phyloP scores from a whole-genome alignment of 2,888 invertebrate genomes.

The Romanomermis culicivorax region DNA sequence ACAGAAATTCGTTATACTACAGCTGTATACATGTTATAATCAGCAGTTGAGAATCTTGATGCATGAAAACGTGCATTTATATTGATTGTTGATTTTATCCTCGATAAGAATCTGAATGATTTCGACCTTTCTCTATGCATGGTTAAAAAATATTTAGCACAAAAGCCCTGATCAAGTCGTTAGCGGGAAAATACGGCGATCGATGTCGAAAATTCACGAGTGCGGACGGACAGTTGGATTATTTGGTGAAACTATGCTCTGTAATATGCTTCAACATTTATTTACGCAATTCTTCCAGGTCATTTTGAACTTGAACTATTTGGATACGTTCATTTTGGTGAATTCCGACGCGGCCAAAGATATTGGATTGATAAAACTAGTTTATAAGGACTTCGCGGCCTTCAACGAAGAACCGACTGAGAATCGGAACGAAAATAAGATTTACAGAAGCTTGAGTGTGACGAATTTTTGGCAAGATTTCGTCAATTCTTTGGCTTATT shows the following conservation, averaged over 20 bases:
- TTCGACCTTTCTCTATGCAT: too few species aligned
- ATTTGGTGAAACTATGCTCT: neutral
- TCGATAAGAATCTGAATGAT: too few species aligned
- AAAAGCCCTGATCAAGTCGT: neutral
- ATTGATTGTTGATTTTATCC: too few species aligned
- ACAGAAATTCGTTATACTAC: too few species aligned
- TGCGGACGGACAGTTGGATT: neutral
- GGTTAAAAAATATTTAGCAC: too few species aligned
- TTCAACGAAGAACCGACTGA: neutral
- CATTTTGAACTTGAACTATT: constrained; percentile 5
- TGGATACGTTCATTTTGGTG: constrained; percentile 5
- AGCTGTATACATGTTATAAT: too few species aligned
- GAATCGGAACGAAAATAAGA: neutral
- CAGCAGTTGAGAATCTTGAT: too few species aligned
- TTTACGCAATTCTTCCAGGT: neutral
- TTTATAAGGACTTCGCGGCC: neutral
- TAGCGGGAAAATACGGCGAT: neutral
- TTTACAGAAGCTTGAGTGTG: neutral
- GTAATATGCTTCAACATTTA: neutral
- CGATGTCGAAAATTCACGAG: neutral
- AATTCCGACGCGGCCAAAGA: neutral
- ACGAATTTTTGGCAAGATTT: constrained; percentile 3
- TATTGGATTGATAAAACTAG: neutral
- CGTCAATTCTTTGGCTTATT: constrained; percentile 2
- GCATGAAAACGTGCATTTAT: too few species aligned